Percentiles rank a stretch among this genome's conserved stretches.
Evolutionary conservation across 2,113 vertebrate genomes (phyloP).

Genomic region (Pseudois nayaur): DNA sequence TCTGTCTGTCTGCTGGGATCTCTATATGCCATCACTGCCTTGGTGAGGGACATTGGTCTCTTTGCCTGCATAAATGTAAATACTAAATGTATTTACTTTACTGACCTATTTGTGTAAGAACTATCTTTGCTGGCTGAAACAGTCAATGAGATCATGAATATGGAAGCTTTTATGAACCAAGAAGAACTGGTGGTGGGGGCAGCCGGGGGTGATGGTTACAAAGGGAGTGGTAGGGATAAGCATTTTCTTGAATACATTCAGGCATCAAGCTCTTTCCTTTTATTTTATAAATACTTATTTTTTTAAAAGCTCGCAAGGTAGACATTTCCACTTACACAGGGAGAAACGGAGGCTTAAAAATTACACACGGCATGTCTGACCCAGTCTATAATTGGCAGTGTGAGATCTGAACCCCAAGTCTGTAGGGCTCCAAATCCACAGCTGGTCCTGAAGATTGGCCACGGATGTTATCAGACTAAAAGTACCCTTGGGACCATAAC

Average conservation of each 20-base stretch:
- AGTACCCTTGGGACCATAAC: no score
- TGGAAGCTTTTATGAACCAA: not conserved
- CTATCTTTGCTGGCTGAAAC: not conserved
- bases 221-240: not conserved
- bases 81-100: not conserved
- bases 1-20: not conserved
- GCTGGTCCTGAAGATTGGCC: not conserved
- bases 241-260: not conserved
- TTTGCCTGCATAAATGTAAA: not conserved
- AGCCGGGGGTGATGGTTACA: fast-evolving
- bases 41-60: not conserved
- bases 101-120: slow-evolving; percentile 5
- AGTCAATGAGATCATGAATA: not conserved
- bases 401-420: not conserved
- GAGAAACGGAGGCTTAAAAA: not conserved
- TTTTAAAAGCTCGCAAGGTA: not conserved
- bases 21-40: not conserved
- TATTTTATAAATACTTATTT: not conserved
- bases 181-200: no score
- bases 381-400: not conserved
- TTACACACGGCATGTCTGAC: not conserved
- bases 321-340: not conserved
- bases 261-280: not conserved
- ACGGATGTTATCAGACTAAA: not conserved
- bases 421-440: not conserved